Conservation (phyloP, 2,797 vertebrate genomes). For the Morus bassanus region DNA sequence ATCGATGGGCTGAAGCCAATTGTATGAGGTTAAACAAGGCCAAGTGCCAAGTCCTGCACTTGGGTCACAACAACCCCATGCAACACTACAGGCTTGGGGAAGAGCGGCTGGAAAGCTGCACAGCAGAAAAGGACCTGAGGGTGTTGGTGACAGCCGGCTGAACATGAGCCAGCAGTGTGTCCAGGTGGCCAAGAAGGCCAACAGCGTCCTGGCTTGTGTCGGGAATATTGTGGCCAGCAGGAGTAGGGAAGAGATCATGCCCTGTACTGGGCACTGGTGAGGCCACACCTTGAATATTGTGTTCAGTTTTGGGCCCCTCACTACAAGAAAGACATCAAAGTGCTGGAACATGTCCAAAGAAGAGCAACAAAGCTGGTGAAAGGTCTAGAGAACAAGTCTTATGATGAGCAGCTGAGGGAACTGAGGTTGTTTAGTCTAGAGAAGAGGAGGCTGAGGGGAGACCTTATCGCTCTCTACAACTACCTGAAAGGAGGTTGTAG, state of each 20-base stretch:
- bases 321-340: neutral
- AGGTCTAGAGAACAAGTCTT: neutral
- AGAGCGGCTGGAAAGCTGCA: neutral
- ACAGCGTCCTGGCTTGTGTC: too few species aligned
- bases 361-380: neutral
- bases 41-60: fast-evolving
- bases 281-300: too few species aligned
- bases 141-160: fast-evolving
- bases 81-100: fast-evolving
- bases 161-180: neutral
- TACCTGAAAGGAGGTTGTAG: neutral
- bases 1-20: fast-evolving
- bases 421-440: neutral
- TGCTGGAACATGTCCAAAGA: neutral
- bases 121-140: fast-evolving
- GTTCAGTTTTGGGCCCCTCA: neutral
- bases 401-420: neutral
- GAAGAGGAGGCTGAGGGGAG: neutral
- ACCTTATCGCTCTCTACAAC: neutral
- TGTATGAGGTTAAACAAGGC: neutral
- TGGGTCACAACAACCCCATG: neutral
- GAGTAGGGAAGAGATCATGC: fast-evolving
- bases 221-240: neutral
- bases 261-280: neutral
- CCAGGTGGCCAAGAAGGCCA: neutral